These are phyloP conservation scores for Tenthredo mesomela DNA, from an alignment of 2,888 invertebrate genomes.

Conservation along the genomic window DNA sequence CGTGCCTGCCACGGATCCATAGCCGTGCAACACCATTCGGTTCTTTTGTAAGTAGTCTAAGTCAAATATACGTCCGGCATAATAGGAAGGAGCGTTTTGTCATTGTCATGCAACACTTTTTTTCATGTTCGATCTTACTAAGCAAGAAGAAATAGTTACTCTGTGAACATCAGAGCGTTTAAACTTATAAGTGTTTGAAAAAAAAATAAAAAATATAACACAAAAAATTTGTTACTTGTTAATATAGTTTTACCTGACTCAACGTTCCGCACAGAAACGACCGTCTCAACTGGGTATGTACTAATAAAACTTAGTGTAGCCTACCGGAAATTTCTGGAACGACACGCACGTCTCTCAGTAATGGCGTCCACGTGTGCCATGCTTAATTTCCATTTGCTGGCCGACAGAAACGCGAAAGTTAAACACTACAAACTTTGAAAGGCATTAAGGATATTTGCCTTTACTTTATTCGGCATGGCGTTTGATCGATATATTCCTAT, in stretches of 20 bases:
- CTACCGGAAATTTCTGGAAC: constrained; percentile 43
- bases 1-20: background rate
- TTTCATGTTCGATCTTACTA: background rate
- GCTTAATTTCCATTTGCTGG: constrained; percentile 31
- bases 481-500: constrained; percentile 27
- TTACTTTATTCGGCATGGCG: background rate
- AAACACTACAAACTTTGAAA: constrained; percentile 35
- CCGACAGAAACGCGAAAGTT: constrained; percentile 11
- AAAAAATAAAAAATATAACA: background rate
- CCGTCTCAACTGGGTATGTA: constrained; percentile 9
- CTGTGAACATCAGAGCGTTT: background rate
- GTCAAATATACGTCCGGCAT: constrained; percentile 22
- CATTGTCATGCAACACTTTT: background rate
- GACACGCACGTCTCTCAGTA: constrained; percentile 37
- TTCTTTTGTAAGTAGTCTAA: constrained; percentile 23
- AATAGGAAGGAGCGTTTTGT: constrained; percentile 17
- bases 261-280: constrained; percentile 18
- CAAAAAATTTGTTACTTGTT: background rate
- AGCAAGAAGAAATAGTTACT: background rate
- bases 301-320: constrained; percentile 24
- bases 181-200: background rate
- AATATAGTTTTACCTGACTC: background rate
- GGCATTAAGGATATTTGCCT: constrained; percentile 20
- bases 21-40: background rate
- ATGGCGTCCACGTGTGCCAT: constrained; percentile 26